phyloP scores from a whole-genome alignment of 2,797 vertebrate species.

The Sebastes vulpes region DNA sequence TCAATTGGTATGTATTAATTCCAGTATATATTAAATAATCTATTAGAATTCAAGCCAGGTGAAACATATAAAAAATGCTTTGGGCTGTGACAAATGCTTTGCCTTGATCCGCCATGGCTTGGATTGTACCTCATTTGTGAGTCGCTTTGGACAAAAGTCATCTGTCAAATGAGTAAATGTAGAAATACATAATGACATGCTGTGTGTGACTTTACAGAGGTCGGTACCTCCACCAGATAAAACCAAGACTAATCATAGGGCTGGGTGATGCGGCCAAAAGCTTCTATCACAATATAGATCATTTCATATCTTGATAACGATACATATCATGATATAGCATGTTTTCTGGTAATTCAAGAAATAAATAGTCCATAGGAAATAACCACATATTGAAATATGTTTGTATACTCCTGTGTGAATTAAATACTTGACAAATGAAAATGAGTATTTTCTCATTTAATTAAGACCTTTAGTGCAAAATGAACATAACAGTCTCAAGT shows the following conservation, averaged over 20 bases:
- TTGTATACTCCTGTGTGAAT: neutral
- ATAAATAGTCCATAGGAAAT: too few species aligned
- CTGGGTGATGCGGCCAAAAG: too few species aligned
- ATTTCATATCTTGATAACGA: too few species aligned
- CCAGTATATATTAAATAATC: neutral
- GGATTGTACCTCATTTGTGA: neutral
- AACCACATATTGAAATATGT: too few species aligned
- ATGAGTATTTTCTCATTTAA: neutral
- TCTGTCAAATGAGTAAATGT: neutral
- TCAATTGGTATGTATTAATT: neutral
- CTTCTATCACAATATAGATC: too few species aligned
- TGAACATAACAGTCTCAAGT: too few species aligned
- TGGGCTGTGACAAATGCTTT: neutral
- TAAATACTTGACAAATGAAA: neutral
- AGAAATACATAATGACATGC: neutral
- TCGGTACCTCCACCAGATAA: neutral
- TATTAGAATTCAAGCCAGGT: neutral
- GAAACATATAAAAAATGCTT: neutral
- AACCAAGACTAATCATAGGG: neutral
- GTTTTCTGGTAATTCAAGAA: too few species aligned
- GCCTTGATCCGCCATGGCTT: neutral
- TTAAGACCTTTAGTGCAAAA: neutral
- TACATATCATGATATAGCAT: neutral
- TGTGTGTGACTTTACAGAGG: slow-evolving; percentile 1
- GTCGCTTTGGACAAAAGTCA: neutral